phyloP scores from a whole-genome alignment of 2,797 vertebrate species.

The Carcharodon carcharias region DNA sequence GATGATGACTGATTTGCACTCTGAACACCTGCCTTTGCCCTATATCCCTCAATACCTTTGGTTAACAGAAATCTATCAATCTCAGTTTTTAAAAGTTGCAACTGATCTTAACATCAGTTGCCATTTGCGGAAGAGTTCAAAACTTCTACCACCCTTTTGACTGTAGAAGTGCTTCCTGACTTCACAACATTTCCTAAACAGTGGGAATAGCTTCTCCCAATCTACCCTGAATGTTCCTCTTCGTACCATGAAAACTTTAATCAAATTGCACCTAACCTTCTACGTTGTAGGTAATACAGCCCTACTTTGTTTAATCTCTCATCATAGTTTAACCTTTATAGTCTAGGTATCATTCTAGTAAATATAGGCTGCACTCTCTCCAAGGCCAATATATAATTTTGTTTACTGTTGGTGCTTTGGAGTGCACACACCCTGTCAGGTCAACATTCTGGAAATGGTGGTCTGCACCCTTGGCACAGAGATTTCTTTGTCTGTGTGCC shows the following conservation, averaged over 20 bases:
- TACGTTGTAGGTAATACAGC: background rate
- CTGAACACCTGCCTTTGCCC: background rate
- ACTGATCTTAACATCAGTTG: too few species aligned
- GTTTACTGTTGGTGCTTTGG: background rate
- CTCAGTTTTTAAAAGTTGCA: too few species aligned
- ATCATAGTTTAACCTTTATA: background rate
- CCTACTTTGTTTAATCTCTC: background rate
- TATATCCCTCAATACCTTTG: background rate
- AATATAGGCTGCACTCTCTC: background rate
- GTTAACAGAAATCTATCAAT: too few species aligned
- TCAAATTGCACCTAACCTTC: too few species aligned
- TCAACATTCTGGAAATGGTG: background rate
- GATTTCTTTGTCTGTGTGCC: background rate
- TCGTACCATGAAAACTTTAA: background rate
- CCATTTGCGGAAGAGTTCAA: too few species aligned
- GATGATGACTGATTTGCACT: background rate
- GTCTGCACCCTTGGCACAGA: background rate
- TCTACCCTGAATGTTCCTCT: background rate
- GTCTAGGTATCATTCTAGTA: background rate
- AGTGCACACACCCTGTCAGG: too few species aligned
- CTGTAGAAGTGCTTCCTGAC: background rate
- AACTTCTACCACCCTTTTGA: background rate
- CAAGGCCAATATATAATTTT: background rate
- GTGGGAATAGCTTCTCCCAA: background rate
- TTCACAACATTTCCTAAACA: background rate